Base-by-base conservation (phyloP, 2,888 invertebrate genomes). In the Anticlea derivata region DNA sequence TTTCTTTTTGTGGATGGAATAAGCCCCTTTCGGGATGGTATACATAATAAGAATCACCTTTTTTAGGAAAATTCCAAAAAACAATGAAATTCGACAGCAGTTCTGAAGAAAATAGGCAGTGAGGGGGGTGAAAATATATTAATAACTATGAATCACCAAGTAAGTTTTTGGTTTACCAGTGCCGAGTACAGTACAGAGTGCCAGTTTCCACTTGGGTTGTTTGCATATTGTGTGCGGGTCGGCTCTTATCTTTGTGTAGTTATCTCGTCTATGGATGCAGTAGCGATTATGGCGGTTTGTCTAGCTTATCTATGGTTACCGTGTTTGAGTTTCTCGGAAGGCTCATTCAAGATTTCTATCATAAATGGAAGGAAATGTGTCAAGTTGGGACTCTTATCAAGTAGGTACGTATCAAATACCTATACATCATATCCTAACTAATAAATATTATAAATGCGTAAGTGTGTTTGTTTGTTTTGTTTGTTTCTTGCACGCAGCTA, bases 241-340 rank as follows among this genome's bases (percentile, higher is more conserved):
- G 48, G 41, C 30, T 31, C 60, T 68, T 73, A 71, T 73, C 70
- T 61, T 45, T 52, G 58, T 52, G 58, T 59, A 65, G 22, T 55
- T 72, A 73, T 73, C 73, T 65, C 24, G 38, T 22, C 61, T 60
- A 65, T 65, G 62, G 62, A 58, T 61, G 56, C 72, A 65, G 75
- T 73, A 75, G 54, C 60, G 63, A 61, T 69, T 68, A 69, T 66
- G 62, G 66, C 49, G 47, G 59, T 61, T 66, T 66, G 61, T 60
- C 63, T 31, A 24, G 38, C 54, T 69, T 73, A 73, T 73, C 73
- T 57, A 40, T 43, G 47, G 47, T 34, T 60, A 34, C 54, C 60
- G 65, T 73, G 68, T 61, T 50, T 29, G 51, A 43, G 53, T 63
- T 66, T 68, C 67, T 61, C 62, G 57, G 50, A 56, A 58, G 55